Base-by-base conservation (phyloP, 2,113 vertebrate species). In the Nesogale talazaci region DNA sequence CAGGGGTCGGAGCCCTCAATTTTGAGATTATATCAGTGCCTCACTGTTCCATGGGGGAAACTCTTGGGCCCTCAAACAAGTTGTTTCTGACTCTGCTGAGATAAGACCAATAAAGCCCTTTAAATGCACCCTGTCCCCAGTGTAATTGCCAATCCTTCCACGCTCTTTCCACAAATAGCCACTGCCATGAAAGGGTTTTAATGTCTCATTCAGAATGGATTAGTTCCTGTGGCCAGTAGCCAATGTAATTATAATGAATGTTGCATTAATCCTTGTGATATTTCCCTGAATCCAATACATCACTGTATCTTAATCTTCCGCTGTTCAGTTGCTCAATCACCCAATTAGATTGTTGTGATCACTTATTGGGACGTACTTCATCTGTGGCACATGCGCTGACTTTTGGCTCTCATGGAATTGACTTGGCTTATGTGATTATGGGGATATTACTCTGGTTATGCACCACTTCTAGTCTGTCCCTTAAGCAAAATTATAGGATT, bases 201-300 rank as follows among this genome's bases (percentile, higher is more conserved):
- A 93, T 94, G 87, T 93, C 89, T 95, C 91, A 82, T 96, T 93
- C 81, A 95, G 93, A 89, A 95, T 94, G 91, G 84, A 94, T 96
- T 96, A 34, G 69, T 92, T 94, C 91, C 89, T 92, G 91, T 95
- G 94, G 88, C 87, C 89, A 82, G 59, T 79, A 85, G 89, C 93
- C 93, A 89, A 91, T 88, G 87, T 92, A 94, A 96, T 95, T 91
- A 85, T 87, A 94, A 94, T 56, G 79, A 94, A 89, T 89, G 94
- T 79, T 86, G 78, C 92, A 91, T 94, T 94, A 94, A 94, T 95
- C 82, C 91, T 91, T 72, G 81, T 15, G 85, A 56, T 85, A 90
- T 81, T 94, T 96, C 81, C 78, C 91, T 76, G 69, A 94, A 81
- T 94, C 94, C 95, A 91, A 22, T 91, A 92, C 46, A 91, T 86